Percentiles rank a stretch among this genome's conserved stretches.
Evolutionary conservation across 2,113 vertebrate species (phyloP).

Genomic region (Grammomys dolichurus): DNA sequence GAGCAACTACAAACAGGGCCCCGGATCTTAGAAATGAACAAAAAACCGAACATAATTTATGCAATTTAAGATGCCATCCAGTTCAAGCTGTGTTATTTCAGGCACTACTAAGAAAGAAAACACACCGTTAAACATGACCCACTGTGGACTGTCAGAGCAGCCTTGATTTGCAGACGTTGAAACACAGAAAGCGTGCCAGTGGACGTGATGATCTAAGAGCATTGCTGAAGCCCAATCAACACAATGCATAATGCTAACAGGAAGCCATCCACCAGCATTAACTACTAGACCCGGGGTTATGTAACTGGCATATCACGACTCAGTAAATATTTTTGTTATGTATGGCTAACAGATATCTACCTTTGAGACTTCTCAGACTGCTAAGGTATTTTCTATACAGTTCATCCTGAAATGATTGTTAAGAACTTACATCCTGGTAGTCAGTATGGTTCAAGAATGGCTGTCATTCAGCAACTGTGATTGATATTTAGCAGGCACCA

Average conservation of each 20-base stretch:
- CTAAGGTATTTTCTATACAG: neutral
- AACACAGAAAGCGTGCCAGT: neutral
- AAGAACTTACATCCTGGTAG: neutral
- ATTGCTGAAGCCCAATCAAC: neutral
- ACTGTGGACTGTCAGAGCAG: neutral
- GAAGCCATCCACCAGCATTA: neutral
- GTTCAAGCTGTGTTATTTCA: conserved; percentile 24
- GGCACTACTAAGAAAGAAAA: neutral
- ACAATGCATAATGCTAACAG: neutral
- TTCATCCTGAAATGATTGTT: neutral
- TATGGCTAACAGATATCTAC: neutral
- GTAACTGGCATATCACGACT: neutral
- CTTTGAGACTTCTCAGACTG: conserved; percentile 30
- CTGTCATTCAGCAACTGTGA: neutral
- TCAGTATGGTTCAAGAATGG: neutral
- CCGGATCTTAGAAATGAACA: neutral
- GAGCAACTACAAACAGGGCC: conserved; percentile 40
- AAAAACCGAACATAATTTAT: neutral
- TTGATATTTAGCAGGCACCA: neutral
- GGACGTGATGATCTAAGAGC: neutral
- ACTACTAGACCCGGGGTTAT: neutral
- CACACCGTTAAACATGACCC: neutral
- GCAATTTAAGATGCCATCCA: neutral
- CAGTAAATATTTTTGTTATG: neutral
- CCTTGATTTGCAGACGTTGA: neutral